Percentiles rank a stretch among this genome's conserved stretches.
phyloP scores from a whole-genome alignment of 1,140 invertebrate genomes.

The Drosophila repleta region DNA sequence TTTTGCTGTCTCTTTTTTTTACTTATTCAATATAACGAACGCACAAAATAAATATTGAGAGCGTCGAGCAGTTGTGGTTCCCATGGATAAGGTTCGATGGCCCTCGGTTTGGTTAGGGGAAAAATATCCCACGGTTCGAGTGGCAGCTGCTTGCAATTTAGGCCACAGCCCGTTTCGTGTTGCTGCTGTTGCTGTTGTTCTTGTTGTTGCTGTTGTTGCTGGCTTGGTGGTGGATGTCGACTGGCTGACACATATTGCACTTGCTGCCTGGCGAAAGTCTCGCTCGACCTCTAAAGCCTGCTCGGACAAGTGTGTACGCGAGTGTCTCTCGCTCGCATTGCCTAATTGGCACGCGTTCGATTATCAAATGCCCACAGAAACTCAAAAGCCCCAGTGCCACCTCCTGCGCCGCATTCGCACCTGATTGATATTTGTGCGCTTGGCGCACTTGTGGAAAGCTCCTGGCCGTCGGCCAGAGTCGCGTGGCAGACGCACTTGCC shows the following conservation, averaged over 20 bases:
- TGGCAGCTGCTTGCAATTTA: constrained; percentile 84
- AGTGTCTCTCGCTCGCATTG: constrained; percentile 31
- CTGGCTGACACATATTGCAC: constrained; percentile 73
- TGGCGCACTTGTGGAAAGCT: constrained; percentile 37
- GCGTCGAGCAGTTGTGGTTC: constrained; percentile 83
- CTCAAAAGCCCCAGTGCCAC: not conserved
- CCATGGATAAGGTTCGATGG: constrained; percentile 81
- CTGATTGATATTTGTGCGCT: constrained; percentile 59
- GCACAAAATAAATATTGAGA: constrained; percentile 80
- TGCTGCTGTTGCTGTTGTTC: constrained; percentile 30
- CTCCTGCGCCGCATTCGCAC: constrained; percentile 40
- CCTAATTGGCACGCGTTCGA: constrained; percentile 70
- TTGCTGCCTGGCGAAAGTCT: constrained; percentile 51
- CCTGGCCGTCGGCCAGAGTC: constrained; percentile 16
- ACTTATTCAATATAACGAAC: constrained; percentile 68
- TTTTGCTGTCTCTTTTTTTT: constrained; percentile 32
- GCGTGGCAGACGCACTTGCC: constrained; percentile 60
- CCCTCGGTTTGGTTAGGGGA: constrained; percentile 63
- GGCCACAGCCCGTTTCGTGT: constrained; percentile 71
- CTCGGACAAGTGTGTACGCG: constrained; percentile 29
- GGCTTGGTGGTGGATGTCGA: constrained; percentile 42
- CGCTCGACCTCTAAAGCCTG: constrained; percentile 47
- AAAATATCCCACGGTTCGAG: constrained; percentile 83
- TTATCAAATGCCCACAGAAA: constrained; percentile 39
- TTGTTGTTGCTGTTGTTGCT: constrained; percentile 31